A percentile compares a stretch with the other conserved stretches of the same genome.
Evolutionary conservation across 2,113 vertebrate species (phyloP).

Genomic region (Nothobranchius furzeri): DNA sequence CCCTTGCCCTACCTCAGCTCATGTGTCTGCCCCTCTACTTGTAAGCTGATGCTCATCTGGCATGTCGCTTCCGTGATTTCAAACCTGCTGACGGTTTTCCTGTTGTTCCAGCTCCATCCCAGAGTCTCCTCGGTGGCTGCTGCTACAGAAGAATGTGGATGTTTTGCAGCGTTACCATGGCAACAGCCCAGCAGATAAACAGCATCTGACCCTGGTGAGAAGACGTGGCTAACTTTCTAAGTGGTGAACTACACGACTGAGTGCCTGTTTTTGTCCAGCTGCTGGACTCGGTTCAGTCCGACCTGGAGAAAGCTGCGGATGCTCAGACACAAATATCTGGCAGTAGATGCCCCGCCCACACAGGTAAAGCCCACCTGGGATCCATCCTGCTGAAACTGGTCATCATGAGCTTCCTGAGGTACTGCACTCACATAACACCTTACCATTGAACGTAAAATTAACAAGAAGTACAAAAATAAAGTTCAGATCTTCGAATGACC

Average conservation of each 20-base stretch:
- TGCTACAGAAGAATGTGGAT: conserved; percentile 51
- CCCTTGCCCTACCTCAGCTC: conserved; percentile 70
- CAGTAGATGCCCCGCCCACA: conserved; percentile 5
- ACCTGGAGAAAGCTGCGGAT: conserved; percentile 33
- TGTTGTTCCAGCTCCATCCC: conserved; percentile 61
- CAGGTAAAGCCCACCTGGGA: conserved; percentile 53
- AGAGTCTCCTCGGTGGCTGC: conserved; percentile 75
- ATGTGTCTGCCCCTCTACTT: conserved; percentile 71
- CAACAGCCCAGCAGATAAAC: conserved; percentile 65
- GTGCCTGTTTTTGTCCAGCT: conserved; percentile 52
- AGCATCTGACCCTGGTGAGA: conserved; percentile 64
- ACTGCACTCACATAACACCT: not conserved
- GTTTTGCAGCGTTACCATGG: conserved; percentile 61
- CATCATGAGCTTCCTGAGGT: conserved; percentile 78
- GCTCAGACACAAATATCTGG: conserved; percentile 2
- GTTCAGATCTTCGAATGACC: too few species aligned
- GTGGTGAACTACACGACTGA: not conserved
- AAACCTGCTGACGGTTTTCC: not conserved
- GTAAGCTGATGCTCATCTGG: conserved; percentile 39
- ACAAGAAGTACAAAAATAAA: not conserved
- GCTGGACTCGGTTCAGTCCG: conserved; percentile 47
- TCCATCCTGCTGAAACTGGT: conserved; percentile 65
- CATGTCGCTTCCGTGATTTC: too few species aligned
- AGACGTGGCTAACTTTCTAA: too few species aligned
- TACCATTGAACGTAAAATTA: too few species aligned